A percentile compares a stretch with the other conserved stretches of the same genome.
Evolutionary conservation across 1,140 invertebrate genomes (phyloP).

Genomic region (Parasteatoda tepidariorum): DNA sequence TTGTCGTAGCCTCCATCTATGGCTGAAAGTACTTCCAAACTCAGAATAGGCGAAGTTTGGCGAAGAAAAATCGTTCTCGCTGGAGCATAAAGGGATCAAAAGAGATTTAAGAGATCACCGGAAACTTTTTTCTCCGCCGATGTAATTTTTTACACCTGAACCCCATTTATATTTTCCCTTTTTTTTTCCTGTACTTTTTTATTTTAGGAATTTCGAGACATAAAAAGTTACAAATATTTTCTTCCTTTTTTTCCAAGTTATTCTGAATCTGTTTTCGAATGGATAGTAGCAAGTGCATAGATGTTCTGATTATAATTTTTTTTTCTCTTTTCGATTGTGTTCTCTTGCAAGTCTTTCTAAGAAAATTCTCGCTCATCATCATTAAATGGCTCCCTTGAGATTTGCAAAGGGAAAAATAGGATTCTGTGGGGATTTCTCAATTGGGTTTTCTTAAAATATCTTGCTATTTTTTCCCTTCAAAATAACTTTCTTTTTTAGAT

Average conservation of each 20-base stretch:
- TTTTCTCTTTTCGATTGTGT: too few relatives aligned
- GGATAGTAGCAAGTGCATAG: too few relatives aligned
- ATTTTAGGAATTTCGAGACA: not conserved
- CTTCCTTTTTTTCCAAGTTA: not conserved
- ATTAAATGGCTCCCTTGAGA: too few relatives aligned
- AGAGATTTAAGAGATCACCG: conserved; percentile 36
- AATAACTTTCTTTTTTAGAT: too few relatives aligned
- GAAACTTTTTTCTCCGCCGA: conserved; percentile 6
- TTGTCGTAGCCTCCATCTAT: not conserved
- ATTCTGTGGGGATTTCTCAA: too few relatives aligned
- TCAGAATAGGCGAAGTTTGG: not conserved
- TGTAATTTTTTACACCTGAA: conserved; percentile 46
- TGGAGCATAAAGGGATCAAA: not conserved
- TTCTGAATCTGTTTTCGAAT: not conserved
- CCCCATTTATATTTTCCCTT: not conserved
- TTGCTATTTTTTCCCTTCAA: too few relatives aligned
- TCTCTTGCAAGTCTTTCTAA: too few relatives aligned
- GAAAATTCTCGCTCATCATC: too few relatives aligned
- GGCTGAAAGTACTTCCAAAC: not conserved
- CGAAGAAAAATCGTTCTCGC: not conserved
- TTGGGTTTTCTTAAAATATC: too few relatives aligned
- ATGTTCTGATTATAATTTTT: too few relatives aligned
- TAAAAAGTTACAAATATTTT: conserved; percentile 3
- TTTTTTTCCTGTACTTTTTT: not conserved
- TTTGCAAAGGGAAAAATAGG: too few relatives aligned